Percentiles rank a stretch among this genome's conserved stretches.
phyloP scores from a whole-genome alignment of 1,140 invertebrate genomes.

The Tetranychus urticae region DNA sequence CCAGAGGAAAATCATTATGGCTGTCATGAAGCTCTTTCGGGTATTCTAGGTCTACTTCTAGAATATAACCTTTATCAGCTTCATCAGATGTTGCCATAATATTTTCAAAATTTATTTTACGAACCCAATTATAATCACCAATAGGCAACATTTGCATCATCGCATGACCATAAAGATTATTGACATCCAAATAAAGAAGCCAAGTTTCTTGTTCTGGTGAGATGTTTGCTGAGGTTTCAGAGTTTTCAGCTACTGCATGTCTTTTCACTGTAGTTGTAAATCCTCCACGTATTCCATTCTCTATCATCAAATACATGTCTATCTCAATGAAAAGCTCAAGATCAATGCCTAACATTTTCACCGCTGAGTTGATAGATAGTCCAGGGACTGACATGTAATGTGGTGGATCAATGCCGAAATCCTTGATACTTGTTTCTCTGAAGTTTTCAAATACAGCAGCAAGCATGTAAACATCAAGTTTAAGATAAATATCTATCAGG shows the following conservation, averaged over 20 bases:
- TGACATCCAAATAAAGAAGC: constrained; percentile 14
- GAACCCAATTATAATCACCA: constrained; percentile 7
- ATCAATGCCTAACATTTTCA: too few species aligned
- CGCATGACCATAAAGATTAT: not conserved
- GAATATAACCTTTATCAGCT: constrained; percentile 10
- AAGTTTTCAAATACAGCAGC: constrained; percentile 25
- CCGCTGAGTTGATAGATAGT: too few species aligned
- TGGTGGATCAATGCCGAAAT: constrained; percentile 15
- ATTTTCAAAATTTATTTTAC: constrained; percentile 2
- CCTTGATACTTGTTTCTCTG: not conserved
- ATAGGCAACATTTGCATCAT: constrained; percentile 7
- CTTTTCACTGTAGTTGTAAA: not conserved
- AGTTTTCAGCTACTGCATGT: not conserved
- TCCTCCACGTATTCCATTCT: constrained; percentile 11
- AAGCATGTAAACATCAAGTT: constrained; percentile 19
- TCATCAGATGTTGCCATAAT: not conserved
- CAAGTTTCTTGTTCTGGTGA: constrained; percentile 4
- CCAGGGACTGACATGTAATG: too few species aligned
- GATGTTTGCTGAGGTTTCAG: constrained; percentile 12
- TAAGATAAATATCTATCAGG: constrained; percentile 23
- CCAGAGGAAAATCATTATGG: constrained; percentile 21
- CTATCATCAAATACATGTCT: constrained; percentile 15
- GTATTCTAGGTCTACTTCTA: constrained; percentile 15
- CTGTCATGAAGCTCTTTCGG: constrained; percentile 13
- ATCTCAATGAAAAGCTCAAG: too few species aligned